phyloP scores from a whole-genome alignment of 2,113 vertebrate genomes.

The Rhombomys opimus region DNA sequence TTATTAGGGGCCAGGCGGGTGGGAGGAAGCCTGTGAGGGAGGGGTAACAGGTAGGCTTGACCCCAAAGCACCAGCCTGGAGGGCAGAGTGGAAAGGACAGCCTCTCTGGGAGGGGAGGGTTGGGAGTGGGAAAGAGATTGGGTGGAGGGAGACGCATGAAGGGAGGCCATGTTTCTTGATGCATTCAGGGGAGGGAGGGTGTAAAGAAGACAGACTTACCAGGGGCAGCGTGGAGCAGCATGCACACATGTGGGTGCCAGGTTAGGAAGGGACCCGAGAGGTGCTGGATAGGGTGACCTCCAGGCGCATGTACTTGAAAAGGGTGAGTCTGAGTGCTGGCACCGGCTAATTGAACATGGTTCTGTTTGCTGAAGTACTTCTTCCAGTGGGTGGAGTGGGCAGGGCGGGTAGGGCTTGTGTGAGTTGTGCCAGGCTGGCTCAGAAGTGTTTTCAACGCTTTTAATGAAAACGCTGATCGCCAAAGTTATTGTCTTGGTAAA shows the following conservation, averaged over 20 bases:
- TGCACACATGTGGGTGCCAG: not conserved
- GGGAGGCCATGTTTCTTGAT: not conserved
- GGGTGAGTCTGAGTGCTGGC: not conserved
- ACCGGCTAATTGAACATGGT: not conserved
- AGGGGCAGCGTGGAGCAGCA: not conserved
- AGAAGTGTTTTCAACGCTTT: not conserved
- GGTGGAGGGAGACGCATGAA: not conserved
- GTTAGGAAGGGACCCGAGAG: not conserved
- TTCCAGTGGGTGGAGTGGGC: too few relatives aligned
- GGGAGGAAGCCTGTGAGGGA: not conserved
- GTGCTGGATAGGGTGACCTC: too few relatives aligned
- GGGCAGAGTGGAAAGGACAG: not conserved
- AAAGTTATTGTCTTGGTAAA: not conserved
- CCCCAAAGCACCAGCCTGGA: not conserved
- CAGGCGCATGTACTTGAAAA: not conserved
- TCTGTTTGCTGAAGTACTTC: not conserved
- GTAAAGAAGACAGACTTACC: not conserved
- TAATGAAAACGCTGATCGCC: not conserved
- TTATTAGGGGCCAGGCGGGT: not conserved
- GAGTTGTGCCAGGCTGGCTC: not conserved
- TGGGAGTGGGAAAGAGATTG: not conserved
- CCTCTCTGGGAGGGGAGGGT: not conserved
- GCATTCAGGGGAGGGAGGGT: too few relatives aligned
- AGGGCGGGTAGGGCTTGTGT: not conserved
- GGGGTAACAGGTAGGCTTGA: not conserved